Evolutionary conservation across 2,888 invertebrate genomes (phyloP).

Genomic region (Hyppa rectilinea): DNA sequence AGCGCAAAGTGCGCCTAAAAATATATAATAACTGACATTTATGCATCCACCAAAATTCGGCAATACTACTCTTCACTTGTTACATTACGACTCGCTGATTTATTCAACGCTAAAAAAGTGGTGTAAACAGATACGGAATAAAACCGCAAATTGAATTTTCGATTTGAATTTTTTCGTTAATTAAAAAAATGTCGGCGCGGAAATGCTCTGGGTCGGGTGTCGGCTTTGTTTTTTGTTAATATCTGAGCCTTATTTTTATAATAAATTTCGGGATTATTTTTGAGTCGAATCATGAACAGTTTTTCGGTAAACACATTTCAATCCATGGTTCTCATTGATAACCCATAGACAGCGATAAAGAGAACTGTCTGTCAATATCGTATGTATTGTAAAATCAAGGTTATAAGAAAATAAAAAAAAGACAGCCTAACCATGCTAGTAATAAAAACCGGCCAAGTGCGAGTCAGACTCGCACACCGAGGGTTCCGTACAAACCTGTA

Average conservation of each 20-base stretch:
- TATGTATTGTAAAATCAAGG: not conserved
- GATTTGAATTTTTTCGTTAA: slow-evolving; percentile 45
- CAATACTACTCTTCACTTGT: slow-evolving; percentile 42
- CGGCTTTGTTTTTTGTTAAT: slow-evolving; percentile 27
- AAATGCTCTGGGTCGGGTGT: slow-evolving; percentile 17
- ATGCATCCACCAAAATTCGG: slow-evolving; percentile 16
- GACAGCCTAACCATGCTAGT: not conserved
- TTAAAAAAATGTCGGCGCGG: slow-evolving; percentile 36
- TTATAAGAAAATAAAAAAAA: no score
- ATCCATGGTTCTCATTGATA: not conserved
- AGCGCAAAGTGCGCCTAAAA: no score
- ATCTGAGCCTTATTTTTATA: not conserved
- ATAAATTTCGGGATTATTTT: slow-evolving; percentile 1
- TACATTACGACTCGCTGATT: slow-evolving; percentile 57
- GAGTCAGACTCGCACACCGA: no score
- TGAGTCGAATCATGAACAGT: not conserved
- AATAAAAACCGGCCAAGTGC: no score
- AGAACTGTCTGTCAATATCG: not conserved
- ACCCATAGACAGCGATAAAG: not conserved
- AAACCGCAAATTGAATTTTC: slow-evolving; percentile 51
- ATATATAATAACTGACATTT: not conserved
- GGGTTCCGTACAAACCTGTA: no score
- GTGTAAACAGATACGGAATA: slow-evolving; percentile 43
- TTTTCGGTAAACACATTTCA: not conserved
- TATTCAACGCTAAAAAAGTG: slow-evolving; percentile 43